Evolutionary conservation across 2,113 vertebrate species (phyloP), one percentile per base, ranked within the genome.

Genomic region (Nycticorax nycticorax): DNA sequence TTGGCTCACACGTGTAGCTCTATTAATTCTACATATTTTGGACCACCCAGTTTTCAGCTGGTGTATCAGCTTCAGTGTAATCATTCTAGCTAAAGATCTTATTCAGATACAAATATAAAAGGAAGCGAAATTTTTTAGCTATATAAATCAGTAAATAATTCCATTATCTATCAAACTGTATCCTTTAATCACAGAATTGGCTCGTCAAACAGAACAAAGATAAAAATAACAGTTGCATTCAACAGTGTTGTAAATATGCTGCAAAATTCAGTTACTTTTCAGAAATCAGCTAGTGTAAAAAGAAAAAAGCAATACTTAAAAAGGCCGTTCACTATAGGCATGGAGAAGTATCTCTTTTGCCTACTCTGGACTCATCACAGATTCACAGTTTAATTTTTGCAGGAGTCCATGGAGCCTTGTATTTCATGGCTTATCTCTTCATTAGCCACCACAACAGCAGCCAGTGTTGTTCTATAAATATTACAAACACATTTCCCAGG

Each of bases 21-120:
- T 73, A 76, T 80, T 92, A 95, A 86, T 80, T 94, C 75, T 92
- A 22, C 16, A n/a, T 69, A n/a, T 71, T 50, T 63, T 55, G 21
- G 82, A 74, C 92, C 76, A 96, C 82, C 74, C 87, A 88, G 74
- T 89, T 82, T 97, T 64, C 73, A 89, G 43, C 32, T 93, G 67
- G 8, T 74, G 28, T 59, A 47, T 82, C 71, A 80, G 45, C 33
- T 83, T 86, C 82, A 80, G 12, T 52, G 32, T 21, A 91, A 59
- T 80, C 33, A 78, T 74, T 77, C 39, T 45, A 63, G 24, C 21
- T 84, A 30, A 66, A 80, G 32, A 39, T 19, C 18, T 59, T 85
- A 41, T 69, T 73, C 37, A 47, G 47, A 55, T 35, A 32, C 27
- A 90, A 63, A 80, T 47, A 69, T 9, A 23, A 28, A 69, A 33